Evolutionary conservation across 2,113 vertebrate genomes (phyloP), one percentile per base, ranked within the genome.

Genomic region (Pipra filicauda): DNA sequence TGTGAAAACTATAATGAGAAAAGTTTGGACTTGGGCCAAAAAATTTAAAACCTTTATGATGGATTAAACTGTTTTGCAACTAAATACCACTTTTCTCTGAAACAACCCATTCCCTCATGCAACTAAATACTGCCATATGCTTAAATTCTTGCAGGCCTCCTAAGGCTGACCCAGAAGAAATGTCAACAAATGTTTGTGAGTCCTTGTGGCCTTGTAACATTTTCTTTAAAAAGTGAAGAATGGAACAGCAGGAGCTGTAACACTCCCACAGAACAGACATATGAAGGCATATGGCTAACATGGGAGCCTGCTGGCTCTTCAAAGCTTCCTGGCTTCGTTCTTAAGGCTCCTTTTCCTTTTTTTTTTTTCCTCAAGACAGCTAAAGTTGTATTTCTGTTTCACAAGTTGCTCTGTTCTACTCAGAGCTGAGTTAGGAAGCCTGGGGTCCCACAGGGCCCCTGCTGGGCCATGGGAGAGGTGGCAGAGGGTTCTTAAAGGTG

Each of bases 121-220:
- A 88, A 79, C 89, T 96, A 96, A 97, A 95, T 75, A 67, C 85
- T 94, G 91, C 96, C 95, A 95, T 97, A 96, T 95, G 96, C 89
- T 95, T 96, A 78, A 94, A 96, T 92, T 92, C 90, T 96, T 94
- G 65, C 86, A 90, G 79, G 89, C 77, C 89, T 93, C 96, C 92
- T 95, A 94, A 96, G 88, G 92, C 91, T 96, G 96, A 97, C 97
- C 95, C 83, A 89, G 87, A 93, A 97, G 95, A 95, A 95, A 97
- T 97, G 95, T 96, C 95, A 97, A 93, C 94, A 97, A 97, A 97
- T 90, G 95, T 94, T 97, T 95, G 92, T 94, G 87, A 96, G 92
- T 95, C 94, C 92, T 96, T 59, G 77, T 95, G 94, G 95, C 96
- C 93, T 85, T 84, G 82, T 85, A 97, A 90, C 96, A 90, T 96